Evolutionary conservation across 1,140 invertebrate species (phyloP).

Genomic region (Drosophila ananassae): DNA sequence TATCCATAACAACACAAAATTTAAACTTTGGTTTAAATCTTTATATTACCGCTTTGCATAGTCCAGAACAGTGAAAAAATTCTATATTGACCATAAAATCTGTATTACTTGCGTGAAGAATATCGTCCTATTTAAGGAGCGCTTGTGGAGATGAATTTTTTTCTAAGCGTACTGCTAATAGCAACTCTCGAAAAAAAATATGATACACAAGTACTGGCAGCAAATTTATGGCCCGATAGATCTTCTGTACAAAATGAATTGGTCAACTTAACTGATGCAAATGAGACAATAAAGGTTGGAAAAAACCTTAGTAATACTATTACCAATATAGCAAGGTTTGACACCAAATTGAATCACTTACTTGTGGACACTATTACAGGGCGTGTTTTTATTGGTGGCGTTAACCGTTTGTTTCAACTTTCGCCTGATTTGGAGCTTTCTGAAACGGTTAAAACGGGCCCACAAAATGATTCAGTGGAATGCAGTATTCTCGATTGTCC

Average conservation of each 20-base stretch:
- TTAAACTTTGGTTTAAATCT: not conserved
- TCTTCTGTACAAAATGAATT: slow-evolving; percentile 9
- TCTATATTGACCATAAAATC: not conserved
- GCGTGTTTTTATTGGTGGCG: slow-evolving; percentile 95
- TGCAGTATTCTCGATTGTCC: slow-evolving; percentile 95
- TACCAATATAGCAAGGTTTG: slow-evolving; percentile 72
- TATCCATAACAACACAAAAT: not conserved
- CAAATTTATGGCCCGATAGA: slow-evolving; percentile 14
- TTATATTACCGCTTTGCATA: not conserved
- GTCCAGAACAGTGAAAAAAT: not conserved
- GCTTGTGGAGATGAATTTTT: slow-evolving; percentile 59
- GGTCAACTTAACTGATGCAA: slow-evolving; percentile 36
- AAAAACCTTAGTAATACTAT: slow-evolving; percentile 64
- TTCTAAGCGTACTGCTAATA: slow-evolving; percentile 57
- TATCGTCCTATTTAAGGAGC: slow-evolving; percentile 27
- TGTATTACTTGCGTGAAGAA: not conserved
- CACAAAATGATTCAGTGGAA: slow-evolving; percentile 93
- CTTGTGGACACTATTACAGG: slow-evolving; percentile 96
- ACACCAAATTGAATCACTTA: slow-evolving; percentile 89
- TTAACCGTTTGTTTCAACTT: slow-evolving; percentile 96
- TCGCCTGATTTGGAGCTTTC: slow-evolving; percentile 92
- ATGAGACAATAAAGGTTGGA: slow-evolving; percentile 28
- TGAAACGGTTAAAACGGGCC: slow-evolving; percentile 93
- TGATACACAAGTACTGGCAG: slow-evolving; percentile 18
- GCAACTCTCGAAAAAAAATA: slow-evolving; percentile 34